Evolutionary conservation across 2,797 vertebrate genomes (phyloP).

Genomic region (Oreochromis mossambicus): DNA sequence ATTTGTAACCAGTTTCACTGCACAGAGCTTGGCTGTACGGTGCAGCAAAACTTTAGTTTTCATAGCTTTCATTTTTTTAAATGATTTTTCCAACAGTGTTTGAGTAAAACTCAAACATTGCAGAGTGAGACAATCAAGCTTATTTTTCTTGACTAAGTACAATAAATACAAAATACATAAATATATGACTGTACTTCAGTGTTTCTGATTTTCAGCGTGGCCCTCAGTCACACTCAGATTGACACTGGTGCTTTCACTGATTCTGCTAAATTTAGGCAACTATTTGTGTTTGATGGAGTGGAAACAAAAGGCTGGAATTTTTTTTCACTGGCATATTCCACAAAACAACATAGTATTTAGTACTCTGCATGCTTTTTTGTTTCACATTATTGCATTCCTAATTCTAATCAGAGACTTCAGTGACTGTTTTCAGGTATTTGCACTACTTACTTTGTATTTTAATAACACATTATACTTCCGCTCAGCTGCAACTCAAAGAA

Average conservation of each 20-base stretch:
- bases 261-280: neutral
- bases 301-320: neutral
- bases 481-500: neutral
- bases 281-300: neutral
- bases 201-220: accelerated
- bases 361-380: neutral
- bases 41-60: too few species aligned
- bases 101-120: neutral
- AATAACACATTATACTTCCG: accelerated
- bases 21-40: accelerated
- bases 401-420: neutral
- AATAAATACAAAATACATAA: neutral
- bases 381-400: neutral
- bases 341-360: neutral
- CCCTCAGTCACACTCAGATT: neutral
- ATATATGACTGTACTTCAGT: neutral
- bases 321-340: neutral
- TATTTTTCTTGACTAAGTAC: neutral
- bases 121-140: neutral
- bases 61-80: neutral
- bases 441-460: neutral
- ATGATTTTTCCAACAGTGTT: neutral
- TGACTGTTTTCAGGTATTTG: neutral
- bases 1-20: neutral
- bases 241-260: neutral